Evolutionary conservation across 2,113 vertebrate species (phyloP), one percentile per base, ranked within the genome.

Genomic region (Otocyon megalotis): DNA sequence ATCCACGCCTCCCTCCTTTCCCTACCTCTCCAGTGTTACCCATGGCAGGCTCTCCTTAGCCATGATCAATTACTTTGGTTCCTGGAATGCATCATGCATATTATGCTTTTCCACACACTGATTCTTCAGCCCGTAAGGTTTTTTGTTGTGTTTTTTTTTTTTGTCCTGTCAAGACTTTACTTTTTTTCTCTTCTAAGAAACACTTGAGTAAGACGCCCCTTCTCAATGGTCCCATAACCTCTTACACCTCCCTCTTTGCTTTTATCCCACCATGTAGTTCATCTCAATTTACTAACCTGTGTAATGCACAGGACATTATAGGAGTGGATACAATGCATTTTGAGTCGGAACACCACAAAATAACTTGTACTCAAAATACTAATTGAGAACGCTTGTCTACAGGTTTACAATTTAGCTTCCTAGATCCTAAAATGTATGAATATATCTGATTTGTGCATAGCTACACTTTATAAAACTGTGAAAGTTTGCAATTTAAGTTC

Each of bases 151-250:
- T 14, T 14, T 12, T 63, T 63, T 19, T 69, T 80, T 60, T 94
- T 83, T 72, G 95, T 30, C 67, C 85, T 96, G 56, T 76, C 43
- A 79, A 58, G 26, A 26, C n/a, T 83, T 94, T 50, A 86, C 48
- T 96, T 80, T 88, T 91, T 62, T 74, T 74, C 22, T 69, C 69
- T 35, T 76, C 14, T 37, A 67, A 90, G 60, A 93, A 65, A 53
- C 53, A 85, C 56, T 76, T 90, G 32, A 76, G 4, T 81, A 48
- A 95, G 81, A 82, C 11, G 12, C 6, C 8, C 53, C 19, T 54
- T 60, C 26, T 43, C 7, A 4, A 17, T 58, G 19, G 2, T 60
- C 5, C 58, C 3, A 15, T 28, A 28, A 60, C 28, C 35, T 95
- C 50, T 74, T 80, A 50, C 2, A 15, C 43, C 32, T 93, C 35